Base-by-base conservation (phyloP, 2,113 vertebrate species). In the Otus sunia region DNA sequence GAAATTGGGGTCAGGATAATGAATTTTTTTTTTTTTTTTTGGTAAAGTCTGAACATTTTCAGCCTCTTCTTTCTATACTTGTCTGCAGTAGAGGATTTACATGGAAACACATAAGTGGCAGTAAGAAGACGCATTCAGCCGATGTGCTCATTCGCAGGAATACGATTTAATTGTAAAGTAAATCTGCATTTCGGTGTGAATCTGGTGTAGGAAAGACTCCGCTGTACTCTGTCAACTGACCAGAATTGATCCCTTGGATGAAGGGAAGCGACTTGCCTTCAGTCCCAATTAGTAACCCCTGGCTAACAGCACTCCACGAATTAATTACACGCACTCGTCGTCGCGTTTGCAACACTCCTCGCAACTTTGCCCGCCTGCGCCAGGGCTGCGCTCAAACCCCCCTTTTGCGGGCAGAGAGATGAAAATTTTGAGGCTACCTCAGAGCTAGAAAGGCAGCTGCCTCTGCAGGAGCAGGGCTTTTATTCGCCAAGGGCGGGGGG, bases 1-100 rank as follows among this genome's bases (percentile, higher is more conserved):
- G 96, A 96, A 97, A 97, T 87, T 56, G 90, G 87, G 96, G 77
- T 97, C 97, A 97, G 97, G 94, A 97, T 97, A 98, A 98, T 96
- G 91, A 97, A 97, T 47, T 47, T 95, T 95, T 91, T 47, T 47
- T 20, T 43, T 43, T 90, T 96, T 86, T 82, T 96, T 96, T 97
- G 16, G 45, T 73, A 60, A 97, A 98, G 93, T 94, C 95, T 95
- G 93, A 93, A 94, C 93, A 72, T 97, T 98, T 97, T 92, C 90
- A 95, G 90, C 86, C 76, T 94, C 94, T 97, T 93, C 95, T 97
- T 96, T 77, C 87, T 87, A 88, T 58, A 90, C 89, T 84, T 86
- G n/a, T 37, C 58, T 39, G 69, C 36, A 15, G 18, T 12, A 18
- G 60, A 67, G 45, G 15, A 45, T 67, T 71, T 86, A 79, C 13